phyloP scores from a whole-genome alignment of 35 echinoderm and acorn worm genomes.

The Amphiura filiformis region DNA sequence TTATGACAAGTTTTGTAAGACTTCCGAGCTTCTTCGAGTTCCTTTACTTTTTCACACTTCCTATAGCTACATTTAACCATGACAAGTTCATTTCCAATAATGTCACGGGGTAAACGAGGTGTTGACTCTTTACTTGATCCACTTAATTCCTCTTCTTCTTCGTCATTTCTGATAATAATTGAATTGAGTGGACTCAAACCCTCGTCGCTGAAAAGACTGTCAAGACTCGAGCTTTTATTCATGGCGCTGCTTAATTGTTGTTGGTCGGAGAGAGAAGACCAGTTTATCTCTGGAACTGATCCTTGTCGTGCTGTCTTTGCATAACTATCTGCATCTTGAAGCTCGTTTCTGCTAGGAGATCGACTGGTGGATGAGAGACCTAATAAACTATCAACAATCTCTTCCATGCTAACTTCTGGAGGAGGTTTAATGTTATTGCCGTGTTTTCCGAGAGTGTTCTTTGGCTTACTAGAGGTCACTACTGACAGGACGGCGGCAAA shows the following conservation, averaged over 20 bases:
- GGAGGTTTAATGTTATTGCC: conserved; percentile 8
- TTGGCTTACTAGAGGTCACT: background rate
- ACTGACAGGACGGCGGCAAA: conserved; percentile 23
- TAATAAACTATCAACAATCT: conserved; percentile 59
- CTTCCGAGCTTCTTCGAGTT: conserved; percentile 70
- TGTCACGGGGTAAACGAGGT: background rate
- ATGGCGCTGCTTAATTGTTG: too few species aligned
- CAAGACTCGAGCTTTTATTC: conserved; percentile 23
- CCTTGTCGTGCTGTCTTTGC: too few species aligned
- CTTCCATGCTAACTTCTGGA: conserved; percentile 51
- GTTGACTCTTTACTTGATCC: conserved; percentile 12
- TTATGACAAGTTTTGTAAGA: conserved; percentile 91
- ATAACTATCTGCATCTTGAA: background rate
- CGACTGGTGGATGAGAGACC: conserved; percentile 15
- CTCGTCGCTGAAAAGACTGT: conserved; percentile 21
- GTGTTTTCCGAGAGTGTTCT: background rate
- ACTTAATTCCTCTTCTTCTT: conserved; percentile 1
- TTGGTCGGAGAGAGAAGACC: too few species aligned
- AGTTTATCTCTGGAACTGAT: too few species aligned
- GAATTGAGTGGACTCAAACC: conserved; percentile 35
- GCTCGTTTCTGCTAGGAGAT: background rate
- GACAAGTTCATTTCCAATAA: conserved; percentile 29
- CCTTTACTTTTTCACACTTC: conserved; percentile 46
- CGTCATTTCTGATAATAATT: conserved; percentile 31
- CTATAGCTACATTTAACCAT: conserved; percentile 78